These are phyloP conservation scores for Gallirallus australis DNA, from an alignment of 2,797 vertebrate genomes.

Conservation along the genomic window DNA sequence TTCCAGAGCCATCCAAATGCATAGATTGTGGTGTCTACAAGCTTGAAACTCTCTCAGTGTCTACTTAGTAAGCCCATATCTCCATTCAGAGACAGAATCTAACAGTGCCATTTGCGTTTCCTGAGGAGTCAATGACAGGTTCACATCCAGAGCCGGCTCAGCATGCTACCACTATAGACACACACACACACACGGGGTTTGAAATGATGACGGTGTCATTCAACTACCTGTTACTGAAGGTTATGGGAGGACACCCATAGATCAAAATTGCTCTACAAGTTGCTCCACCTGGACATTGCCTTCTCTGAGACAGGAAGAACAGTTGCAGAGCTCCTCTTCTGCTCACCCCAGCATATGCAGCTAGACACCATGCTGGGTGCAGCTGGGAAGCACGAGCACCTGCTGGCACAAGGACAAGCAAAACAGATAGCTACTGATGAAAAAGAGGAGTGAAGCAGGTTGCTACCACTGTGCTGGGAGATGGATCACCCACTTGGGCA, in stretches of 20 bases:
- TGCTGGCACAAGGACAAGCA: not conserved
- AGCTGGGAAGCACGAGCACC: not conserved
- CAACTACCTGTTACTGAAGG: not conserved
- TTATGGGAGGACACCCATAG: not conserved
- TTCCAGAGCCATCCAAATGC: not conserved
- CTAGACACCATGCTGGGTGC: not conserved
- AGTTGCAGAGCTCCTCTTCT: not conserved
- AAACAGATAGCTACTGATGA: not conserved
- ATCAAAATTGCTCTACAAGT: not conserved
- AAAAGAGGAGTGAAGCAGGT: not conserved
- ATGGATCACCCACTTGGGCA: not conserved
- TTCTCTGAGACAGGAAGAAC: not conserved
- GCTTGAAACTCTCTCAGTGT: not conserved
- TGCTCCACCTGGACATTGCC: not conserved
- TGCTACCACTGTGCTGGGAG: not conserved
- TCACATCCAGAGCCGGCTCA: not conserved
- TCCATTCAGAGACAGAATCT: not conserved
- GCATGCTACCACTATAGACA: accelerated
- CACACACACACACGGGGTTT: not conserved
- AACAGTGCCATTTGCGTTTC: not conserved
- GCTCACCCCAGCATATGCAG: not conserved
- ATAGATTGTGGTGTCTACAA: not conserved
- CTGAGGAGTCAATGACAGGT: not conserved
- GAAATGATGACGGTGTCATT: not conserved
- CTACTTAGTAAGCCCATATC: not conserved